Percentiles rank a stretch among this genome's conserved stretches.
phyloP scores from a whole-genome alignment of 2,888 invertebrate genomes.

The Geotrupes spiniger region DNA sequence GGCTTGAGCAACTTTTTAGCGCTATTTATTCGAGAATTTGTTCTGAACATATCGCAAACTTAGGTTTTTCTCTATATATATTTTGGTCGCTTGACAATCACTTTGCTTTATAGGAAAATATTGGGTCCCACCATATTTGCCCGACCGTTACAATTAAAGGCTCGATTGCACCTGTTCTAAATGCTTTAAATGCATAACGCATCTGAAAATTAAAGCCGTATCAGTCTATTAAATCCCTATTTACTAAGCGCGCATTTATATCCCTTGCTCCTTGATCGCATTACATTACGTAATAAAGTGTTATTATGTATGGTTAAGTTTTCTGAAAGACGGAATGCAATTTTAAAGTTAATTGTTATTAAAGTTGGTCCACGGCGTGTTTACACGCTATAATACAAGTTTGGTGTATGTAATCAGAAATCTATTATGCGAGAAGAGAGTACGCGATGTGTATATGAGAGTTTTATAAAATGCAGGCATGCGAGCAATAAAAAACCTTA shows the following conservation, averaged over 20 bases:
- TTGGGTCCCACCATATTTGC: too few relatives aligned
- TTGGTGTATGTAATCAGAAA: constrained; percentile 17
- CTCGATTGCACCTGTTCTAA: too few relatives aligned
- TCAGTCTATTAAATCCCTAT: constrained; percentile 1
- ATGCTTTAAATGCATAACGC: too few relatives aligned
- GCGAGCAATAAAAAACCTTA: constrained; percentile 7
- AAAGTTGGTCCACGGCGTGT: constrained; percentile 14
- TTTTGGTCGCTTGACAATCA: too few relatives aligned
- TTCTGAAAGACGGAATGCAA: constrained; percentile 2
- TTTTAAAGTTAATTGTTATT: constrained; percentile 13
- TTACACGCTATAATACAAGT: constrained; percentile 14
- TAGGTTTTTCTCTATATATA: too few relatives aligned
- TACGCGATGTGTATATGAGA: neutral
- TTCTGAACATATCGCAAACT: too few relatives aligned
- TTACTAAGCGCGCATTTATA: constrained; percentile 1
- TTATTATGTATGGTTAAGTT: constrained; percentile 14
- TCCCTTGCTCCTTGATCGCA: constrained; percentile 2
- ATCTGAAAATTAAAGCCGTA: too few relatives aligned
- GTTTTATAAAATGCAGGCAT: too few relatives aligned
- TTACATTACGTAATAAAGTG: constrained; percentile 11
- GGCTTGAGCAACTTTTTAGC: too few relatives aligned
- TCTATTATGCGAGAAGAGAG: constrained; percentile 12
- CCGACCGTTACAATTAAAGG: too few relatives aligned
- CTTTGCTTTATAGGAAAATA: too few relatives aligned
- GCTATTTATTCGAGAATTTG: too few relatives aligned